phyloP scores from a whole-genome alignment of 2,113 vertebrate species.

The Deroptyus accipitrinus region DNA sequence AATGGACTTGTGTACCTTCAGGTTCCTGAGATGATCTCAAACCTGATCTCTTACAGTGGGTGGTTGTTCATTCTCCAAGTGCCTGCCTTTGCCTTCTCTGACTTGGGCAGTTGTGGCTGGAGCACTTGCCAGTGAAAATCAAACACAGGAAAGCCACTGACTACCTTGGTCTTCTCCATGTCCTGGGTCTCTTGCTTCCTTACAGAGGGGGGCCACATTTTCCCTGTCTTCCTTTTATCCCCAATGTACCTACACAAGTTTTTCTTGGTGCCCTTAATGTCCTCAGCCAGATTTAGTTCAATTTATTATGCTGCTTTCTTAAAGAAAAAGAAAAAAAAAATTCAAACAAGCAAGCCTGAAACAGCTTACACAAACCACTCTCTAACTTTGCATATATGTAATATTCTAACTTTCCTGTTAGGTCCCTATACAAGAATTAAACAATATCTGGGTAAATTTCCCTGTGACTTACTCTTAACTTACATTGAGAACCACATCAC shows the following conservation, averaged over 20 bases:
- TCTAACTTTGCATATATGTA: neutral
- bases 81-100: neutral
- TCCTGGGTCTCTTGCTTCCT: neutral
- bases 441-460: neutral
- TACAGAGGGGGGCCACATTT: neutral
- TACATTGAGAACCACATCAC: neutral
- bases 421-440: neutral
- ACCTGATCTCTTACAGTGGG: neutral
- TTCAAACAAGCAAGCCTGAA: neutral
- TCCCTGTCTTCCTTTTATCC: too few species aligned
- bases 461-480: neutral
- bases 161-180: neutral
- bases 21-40: neutral
- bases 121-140: neutral
- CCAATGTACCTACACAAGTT: too few species aligned
- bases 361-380: neutral
- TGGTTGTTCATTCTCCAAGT: neutral
- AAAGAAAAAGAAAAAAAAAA: neutral
- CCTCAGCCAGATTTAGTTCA: neutral
- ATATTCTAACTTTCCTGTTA: neutral
- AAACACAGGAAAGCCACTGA: neutral
- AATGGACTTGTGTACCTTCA: neutral
- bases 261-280: neutral
- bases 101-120: neutral
- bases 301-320: neutral